Percentiles rank a stretch among this genome's conserved stretches.
Evolutionary conservation across 2,888 invertebrate species (phyloP).

Genomic region (Eumacrocentrus americanus): DNA sequence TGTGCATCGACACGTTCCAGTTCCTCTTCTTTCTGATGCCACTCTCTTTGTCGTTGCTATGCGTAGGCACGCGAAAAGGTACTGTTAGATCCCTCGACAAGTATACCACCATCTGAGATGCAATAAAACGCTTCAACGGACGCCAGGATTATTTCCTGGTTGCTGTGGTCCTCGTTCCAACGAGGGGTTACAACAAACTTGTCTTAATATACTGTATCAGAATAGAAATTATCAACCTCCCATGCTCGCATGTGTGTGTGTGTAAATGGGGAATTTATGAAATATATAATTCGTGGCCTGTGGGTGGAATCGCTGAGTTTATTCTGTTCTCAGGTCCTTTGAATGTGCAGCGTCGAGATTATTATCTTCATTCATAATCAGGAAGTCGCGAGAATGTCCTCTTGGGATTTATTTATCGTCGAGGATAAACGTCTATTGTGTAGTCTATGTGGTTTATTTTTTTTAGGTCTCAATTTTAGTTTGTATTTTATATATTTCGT

Average conservation of each 20-base stretch:
- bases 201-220: neutral
- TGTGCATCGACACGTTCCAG: neutral
- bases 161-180: neutral
- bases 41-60: neutral
- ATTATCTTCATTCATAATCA: conserved; percentile 10
- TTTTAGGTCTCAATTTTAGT: neutral
- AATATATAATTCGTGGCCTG: conserved; percentile 13
- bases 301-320: conserved; percentile 16
- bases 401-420: neutral
- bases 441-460: neutral
- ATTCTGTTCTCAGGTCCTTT: conserved; percentile 17
- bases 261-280: conserved; percentile 5
- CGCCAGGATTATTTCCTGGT: conserved; percentile 19
- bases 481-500: neutral
- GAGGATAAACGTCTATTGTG: conserved; percentile 13
- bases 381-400: conserved; percentile 4
- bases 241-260: neutral
- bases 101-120: conserved; percentile 13
- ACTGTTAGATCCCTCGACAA: conserved; percentile 11
- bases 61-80: conserved; percentile 11
- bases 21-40: neutral
- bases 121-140: conserved; percentile 18
- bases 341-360: neutral
- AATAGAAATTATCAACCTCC: neutral
- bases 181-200: neutral